A percentile compares a stretch with the other conserved stretches of the same genome.
Conservation (phyloP, 2,888 invertebrate species). For the Agapetus fuscipes region DNA sequence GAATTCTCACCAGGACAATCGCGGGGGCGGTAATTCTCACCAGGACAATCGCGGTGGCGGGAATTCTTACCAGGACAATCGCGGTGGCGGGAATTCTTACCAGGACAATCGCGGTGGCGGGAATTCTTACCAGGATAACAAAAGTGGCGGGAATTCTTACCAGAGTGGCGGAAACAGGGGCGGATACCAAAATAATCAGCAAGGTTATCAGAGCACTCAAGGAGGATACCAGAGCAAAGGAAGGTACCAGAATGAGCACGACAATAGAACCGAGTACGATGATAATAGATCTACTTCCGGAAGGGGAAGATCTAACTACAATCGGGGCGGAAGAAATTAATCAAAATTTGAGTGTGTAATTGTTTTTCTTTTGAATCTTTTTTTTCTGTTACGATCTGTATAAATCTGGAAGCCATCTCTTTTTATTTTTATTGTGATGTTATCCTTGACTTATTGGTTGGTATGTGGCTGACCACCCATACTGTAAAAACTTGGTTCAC, state of each 20-base stretch:
- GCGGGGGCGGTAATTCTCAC: constrained; percentile 17
- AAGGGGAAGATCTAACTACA: constrained; percentile 21
- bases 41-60: constrained; percentile 6
- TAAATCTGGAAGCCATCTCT: not conserved
- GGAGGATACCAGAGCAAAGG: constrained; percentile 6
- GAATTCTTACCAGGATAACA: constrained; percentile 10
- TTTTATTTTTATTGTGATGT: no score
- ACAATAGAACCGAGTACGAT: constrained; percentile 29
- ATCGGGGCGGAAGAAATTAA: constrained; percentile 26
- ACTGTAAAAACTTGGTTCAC: no score
- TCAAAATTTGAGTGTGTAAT: not conserved
- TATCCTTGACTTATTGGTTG: no score
- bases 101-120: constrained; percentile 6
- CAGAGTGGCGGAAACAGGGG: constrained; percentile 7
- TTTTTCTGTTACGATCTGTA: not conserved
- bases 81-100: constrained; percentile 16
- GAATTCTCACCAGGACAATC: constrained; percentile 8
- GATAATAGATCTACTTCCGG: constrained; percentile 6
- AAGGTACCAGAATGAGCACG: constrained; percentile 38
- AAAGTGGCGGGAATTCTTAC: no score
- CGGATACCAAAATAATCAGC: constrained; percentile 9
- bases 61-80: constrained; percentile 10
- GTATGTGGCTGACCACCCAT: no score
- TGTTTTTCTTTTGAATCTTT: no score
- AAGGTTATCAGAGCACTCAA: constrained; percentile 7